A percentile compares a stretch with the other conserved stretches of the same genome.
Conservation (phyloP, 2,888 invertebrate species). For the Cyrtodaria siliqua region DNA sequence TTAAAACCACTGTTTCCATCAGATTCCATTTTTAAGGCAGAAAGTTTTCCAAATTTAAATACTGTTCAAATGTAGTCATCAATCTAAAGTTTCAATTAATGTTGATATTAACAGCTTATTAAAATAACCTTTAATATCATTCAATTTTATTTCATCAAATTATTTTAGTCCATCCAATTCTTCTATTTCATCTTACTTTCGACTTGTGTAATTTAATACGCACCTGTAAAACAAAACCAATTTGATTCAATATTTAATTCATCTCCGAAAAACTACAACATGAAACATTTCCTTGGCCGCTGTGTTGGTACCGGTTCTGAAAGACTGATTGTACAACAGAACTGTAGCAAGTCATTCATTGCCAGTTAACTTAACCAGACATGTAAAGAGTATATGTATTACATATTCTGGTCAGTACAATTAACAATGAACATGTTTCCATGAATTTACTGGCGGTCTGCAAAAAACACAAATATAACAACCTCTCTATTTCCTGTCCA, state of each 20-base stretch:
- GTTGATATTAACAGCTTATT: no score
- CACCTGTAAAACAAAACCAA: slow-evolving; percentile 1
- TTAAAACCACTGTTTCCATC: slow-evolving; percentile 24
- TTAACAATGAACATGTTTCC: slow-evolving; percentile 32
- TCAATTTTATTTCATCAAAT: no score
- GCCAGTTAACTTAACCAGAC: slow-evolving; percentile 36
- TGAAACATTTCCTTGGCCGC: not conserved
- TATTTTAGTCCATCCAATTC: no score
- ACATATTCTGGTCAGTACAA: slow-evolving; percentile 37
- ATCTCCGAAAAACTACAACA: not conserved
- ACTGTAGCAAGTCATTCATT: slow-evolving; percentile 19
- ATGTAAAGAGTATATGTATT: slow-evolving; percentile 19
- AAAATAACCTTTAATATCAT: no score
- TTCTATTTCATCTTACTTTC: not conserved
- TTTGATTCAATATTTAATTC: not conserved
- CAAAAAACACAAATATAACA: no score
- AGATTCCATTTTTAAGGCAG: slow-evolving; percentile 16
- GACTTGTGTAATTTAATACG: not conserved
- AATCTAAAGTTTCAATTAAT: no score
- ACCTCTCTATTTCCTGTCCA: no score
- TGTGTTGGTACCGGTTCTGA: no score
- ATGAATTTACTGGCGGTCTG: no score
- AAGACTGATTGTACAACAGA: not conserved
- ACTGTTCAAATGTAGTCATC: no score
- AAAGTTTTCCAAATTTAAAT: no score